phyloP scores from a whole-genome alignment of 1,140 invertebrate genomes.

The Acromyrmex charruanus region DNA sequence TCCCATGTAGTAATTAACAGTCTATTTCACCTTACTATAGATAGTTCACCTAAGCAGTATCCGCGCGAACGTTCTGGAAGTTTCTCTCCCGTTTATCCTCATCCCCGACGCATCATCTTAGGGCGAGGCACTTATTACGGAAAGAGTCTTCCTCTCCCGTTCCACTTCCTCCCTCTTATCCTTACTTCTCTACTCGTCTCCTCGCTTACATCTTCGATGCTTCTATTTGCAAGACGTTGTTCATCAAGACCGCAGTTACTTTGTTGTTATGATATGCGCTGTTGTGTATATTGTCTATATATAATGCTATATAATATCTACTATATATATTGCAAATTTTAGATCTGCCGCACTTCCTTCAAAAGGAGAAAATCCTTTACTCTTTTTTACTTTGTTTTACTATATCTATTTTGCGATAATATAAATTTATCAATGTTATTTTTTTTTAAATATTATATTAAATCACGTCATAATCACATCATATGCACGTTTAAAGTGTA shows the following conservation, averaged over 20 bases:
- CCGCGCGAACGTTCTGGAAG: constrained; percentile 39
- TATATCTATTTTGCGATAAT: neutral
- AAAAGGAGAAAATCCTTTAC: neutral
- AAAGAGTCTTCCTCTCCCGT: constrained; percentile 34
- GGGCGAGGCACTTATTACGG: constrained; percentile 47
- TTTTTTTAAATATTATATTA: no score
- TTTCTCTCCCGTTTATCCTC: constrained; percentile 44
- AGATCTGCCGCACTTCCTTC: neutral
- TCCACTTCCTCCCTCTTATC: neutral
- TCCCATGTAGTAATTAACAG: constrained; percentile 62
- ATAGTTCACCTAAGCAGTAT: neutral
- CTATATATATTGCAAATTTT: neutral
- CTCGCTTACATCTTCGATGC: constrained; percentile 20
- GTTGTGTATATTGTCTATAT: neutral
- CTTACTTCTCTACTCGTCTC: constrained; percentile 22
- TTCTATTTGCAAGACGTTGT: constrained; percentile 34
- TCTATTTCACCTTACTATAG: constrained; percentile 57
- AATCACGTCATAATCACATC: no score
- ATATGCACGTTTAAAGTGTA: neutral
- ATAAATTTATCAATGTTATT: neutral
- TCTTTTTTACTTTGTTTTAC: neutral
- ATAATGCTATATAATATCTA: no score
- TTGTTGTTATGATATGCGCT: constrained; percentile 2
- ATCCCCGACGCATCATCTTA: constrained; percentile 38
- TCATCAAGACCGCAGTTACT: constrained; percentile 2